A percentile compares a stretch with the other conserved stretches of the same genome.
These are phyloP conservation scores for Artibeus jamaicensis DNA, from an alignment of 2,797 vertebrate genomes.

Conservation along the genomic window DNA sequence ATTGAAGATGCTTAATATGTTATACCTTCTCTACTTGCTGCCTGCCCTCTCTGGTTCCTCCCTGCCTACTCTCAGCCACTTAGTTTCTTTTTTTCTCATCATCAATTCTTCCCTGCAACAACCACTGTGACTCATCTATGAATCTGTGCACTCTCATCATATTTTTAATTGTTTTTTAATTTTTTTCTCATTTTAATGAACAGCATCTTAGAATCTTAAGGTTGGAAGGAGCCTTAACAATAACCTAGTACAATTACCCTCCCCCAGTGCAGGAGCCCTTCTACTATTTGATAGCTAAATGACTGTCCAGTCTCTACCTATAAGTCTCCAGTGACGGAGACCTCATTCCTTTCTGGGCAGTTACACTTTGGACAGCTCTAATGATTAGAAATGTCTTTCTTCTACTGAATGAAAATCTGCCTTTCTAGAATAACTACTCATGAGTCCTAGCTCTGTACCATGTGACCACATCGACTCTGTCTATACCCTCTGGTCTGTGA, in stretches of 20 bases:
- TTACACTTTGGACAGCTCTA: slow-evolving; percentile 6
- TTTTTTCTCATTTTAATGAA: slow-evolving; percentile 9
- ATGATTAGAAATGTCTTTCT: slow-evolving; percentile 31
- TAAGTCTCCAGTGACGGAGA: slow-evolving; percentile 27
- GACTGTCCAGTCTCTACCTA: not conserved
- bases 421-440: slow-evolving; percentile 14
- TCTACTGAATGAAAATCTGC: not conserved
- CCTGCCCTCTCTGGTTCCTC: not conserved
- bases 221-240: slow-evolving; percentile 28
- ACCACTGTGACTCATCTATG: slow-evolving; percentile 47
- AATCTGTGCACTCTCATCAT: not conserved
- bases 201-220: slow-evolving; percentile 2
- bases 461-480: not conserved
- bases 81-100: slow-evolving; percentile 28
- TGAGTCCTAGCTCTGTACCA: not conserved
- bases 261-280: not conserved
- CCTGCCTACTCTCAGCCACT: slow-evolving; percentile 1
- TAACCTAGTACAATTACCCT: not conserved
- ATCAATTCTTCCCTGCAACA: slow-evolving; percentile 47
- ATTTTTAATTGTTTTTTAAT: not conserved
- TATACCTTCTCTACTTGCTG: not conserved
- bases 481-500: not conserved
- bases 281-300: not conserved
- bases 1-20: slow-evolving; percentile 22
- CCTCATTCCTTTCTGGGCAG: slow-evolving; percentile 9